These are phyloP conservation scores for Drosophila pruinosa DNA, from an alignment of 1,140 invertebrate genomes.

Conservation along the genomic window DNA sequence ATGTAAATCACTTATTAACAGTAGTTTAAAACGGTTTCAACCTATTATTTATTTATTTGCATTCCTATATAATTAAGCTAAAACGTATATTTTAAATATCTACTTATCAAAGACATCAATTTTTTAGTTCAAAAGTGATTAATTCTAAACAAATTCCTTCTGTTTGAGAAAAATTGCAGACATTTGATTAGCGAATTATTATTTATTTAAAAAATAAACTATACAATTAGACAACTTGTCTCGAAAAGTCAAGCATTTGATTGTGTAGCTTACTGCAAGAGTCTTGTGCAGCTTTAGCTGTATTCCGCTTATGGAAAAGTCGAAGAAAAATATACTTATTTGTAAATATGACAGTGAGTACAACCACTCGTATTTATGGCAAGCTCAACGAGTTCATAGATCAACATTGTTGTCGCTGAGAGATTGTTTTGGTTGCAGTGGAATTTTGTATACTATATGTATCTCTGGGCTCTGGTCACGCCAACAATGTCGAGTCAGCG, in stretches of 20 bases:
- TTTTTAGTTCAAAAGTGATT: too few species aligned
- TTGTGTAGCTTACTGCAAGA: background rate
- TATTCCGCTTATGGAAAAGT: background rate
- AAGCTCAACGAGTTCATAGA: slow-evolving; percentile 3
- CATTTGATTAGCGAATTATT: background rate
- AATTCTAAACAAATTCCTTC: too few species aligned
- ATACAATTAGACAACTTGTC: background rate
- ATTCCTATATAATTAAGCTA: too few species aligned
- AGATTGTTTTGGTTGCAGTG: slow-evolving; percentile 10
- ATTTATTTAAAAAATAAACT: background rate
- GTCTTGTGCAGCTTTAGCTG: background rate
- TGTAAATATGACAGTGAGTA: background rate
- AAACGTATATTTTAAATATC: too few species aligned
- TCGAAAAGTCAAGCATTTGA: background rate
- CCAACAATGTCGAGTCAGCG: slow-evolving; percentile 5
- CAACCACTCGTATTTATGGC: background rate
- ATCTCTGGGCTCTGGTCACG: slow-evolving; percentile 5
- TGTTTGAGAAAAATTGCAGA: too few species aligned
- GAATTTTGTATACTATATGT: slow-evolving; percentile 10
- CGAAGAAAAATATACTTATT: background rate
- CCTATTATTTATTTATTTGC: too few species aligned
- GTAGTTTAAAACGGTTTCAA: too few species aligned
- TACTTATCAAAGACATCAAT: too few species aligned
- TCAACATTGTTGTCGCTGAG: background rate
- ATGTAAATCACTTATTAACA: too few species aligned